Percentiles rank a stretch among this genome's conserved stretches.
Evolutionary conservation across 2,797 vertebrate genomes (phyloP).

Genomic region (Podargus strigoides): DNA sequence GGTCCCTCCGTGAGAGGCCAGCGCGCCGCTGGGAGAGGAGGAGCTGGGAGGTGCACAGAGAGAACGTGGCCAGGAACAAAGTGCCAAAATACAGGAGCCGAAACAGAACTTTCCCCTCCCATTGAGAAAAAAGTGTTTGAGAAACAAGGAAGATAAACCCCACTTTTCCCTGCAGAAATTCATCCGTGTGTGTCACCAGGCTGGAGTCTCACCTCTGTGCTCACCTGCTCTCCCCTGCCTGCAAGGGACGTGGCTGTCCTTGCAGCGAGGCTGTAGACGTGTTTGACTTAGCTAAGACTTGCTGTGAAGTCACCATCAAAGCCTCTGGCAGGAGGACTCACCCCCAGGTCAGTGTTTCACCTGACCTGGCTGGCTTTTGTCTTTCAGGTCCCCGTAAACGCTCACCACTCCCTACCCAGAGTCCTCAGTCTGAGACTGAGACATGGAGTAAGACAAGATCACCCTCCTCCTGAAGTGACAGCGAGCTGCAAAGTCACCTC

Average conservation of each 20-base stretch:
- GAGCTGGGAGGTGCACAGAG: not conserved
- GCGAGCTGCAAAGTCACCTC: not conserved
- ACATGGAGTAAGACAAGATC: not conserved
- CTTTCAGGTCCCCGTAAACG: not conserved
- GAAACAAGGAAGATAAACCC: not conserved
- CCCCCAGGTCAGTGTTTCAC: not conserved
- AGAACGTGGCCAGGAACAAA: constrained; percentile 15
- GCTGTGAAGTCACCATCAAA: not conserved
- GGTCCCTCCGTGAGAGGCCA: constrained; percentile 27
- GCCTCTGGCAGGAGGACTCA: not conserved
- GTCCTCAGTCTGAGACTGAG: not conserved
- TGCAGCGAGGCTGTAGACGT: not conserved
- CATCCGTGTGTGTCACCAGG: not conserved
- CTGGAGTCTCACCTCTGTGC: not conserved
- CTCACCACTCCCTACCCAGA: not conserved
- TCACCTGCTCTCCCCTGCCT: not conserved
- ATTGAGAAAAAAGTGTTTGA: not conserved
- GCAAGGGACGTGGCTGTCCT: not conserved
- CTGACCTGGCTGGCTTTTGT: not conserved
- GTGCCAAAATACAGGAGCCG: not conserved
- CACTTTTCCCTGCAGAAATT: not conserved
- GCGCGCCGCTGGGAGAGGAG: not conserved
- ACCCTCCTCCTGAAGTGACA: not conserved
- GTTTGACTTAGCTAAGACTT: not conserved
- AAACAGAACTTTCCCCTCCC: not conserved